Evolutionary conservation across 2,888 invertebrate species (phyloP), one percentile per base, ranked within the genome.

Genomic region (Machimus rusticus): DNA sequence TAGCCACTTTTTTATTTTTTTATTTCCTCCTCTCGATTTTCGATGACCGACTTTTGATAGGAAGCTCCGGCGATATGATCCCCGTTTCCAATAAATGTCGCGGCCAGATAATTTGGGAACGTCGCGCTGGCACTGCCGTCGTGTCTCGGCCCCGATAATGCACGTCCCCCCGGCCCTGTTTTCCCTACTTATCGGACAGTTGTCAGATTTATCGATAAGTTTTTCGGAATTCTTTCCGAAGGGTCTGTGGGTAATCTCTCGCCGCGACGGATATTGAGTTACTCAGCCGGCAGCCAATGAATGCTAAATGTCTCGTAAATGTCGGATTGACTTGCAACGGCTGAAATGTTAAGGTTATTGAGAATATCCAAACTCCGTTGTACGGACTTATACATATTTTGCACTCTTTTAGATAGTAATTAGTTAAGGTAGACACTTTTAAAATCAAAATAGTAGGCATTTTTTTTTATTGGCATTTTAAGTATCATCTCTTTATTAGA

Each of bases 21-120:
- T 46, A 46, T 51, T 51, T 51, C 51, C 23, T 37, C 76, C 37
- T 79, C 43, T 79, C 51, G 79, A 79, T 79, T 79, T 79, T 51
- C 79, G 79, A 79, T 79, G 79, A 79, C 79, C 79, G 79, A 79
- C 28, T 79, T 79, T 79, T 79, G 79, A 79, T 79, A 79, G 79
- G 79, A 31, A 31, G 23, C 46, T 43, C 79, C 14, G 1, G 14
- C n/a, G 79, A 39, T 79, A 57, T 23, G 79, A 23, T 19, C 46
- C 51, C 51, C 19, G 28, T 51, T 51, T 28, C 51, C 23, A 51
- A 79, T 79, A 51, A 28, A 12, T 16, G 28, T 51, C 51, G 31
- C 28, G 23, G 14, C 5, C 5, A 66, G 66, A 66, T 66, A 66
- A 51, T 79, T 79, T 51, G 46, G 51, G 51, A 39, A 46, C 28